Evolutionary conservation across 2,113 vertebrate genomes (phyloP).

Genomic region (Pantherophis guttatus): DNA sequence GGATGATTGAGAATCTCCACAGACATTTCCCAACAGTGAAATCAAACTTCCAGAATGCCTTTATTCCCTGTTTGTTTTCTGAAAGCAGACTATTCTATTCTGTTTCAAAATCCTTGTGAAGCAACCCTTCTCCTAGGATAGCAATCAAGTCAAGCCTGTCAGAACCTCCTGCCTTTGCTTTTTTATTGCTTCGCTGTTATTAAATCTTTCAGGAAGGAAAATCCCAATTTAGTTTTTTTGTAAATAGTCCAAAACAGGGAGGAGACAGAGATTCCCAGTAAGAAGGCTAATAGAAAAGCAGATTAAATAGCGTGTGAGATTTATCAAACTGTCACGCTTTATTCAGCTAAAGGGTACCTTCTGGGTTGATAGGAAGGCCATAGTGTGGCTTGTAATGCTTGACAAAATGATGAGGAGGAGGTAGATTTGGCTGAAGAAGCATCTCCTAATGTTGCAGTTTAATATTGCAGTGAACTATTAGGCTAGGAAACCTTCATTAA

Average conservation of each 20-base stretch:
- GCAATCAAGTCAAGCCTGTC: constrained; percentile 9
- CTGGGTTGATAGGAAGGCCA: constrained; percentile 32
- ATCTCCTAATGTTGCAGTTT: constrained; percentile 11
- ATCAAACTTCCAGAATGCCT: not conserved
- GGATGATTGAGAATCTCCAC: not conserved
- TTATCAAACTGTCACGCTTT: constrained; percentile 39
- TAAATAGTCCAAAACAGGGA: constrained; percentile 7
- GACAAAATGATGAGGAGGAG: constrained; percentile 35
- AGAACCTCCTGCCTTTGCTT: constrained; percentile 12
- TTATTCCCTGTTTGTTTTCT: not conserved
- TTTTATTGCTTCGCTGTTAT: constrained; percentile 25
- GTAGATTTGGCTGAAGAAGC: constrained; percentile 22
- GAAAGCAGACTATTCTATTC: not conserved
- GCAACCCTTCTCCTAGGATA: constrained; percentile 3
- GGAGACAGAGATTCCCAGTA: constrained; percentile 16
- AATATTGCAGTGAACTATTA: constrained; percentile 35
- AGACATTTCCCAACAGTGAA: not conserved
- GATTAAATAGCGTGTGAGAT: constrained; percentile 37
- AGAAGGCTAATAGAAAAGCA: constrained; percentile 20
- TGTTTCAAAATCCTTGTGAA: not conserved
- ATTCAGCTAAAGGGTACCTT: constrained; percentile 37
- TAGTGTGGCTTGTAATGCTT: constrained; percentile 26
- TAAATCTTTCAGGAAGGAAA: constrained; percentile 22
- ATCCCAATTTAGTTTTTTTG: constrained; percentile 37
- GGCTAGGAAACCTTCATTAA: constrained; percentile 53